Evolutionary conservation across 2,888 invertebrate species (phyloP), one percentile per base, ranked within the genome.

Genomic region (Fragum whitleyi): DNA sequence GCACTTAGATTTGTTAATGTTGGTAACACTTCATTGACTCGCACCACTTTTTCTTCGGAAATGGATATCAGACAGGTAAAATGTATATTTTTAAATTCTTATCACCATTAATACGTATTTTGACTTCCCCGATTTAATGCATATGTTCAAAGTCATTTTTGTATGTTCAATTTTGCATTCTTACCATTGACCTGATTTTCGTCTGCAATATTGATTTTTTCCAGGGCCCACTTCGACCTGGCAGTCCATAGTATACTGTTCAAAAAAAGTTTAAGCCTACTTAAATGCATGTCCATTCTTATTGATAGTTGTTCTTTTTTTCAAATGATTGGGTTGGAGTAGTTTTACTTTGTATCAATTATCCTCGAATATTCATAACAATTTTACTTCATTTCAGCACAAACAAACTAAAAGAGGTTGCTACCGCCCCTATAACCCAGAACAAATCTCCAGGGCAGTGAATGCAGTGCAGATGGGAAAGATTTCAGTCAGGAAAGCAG

Each of bases 391-490:
- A n/a, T n/a, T n/a, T n/a, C 57, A 57, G 57, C n/a, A n/a, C n/a
- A n/a, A n/a, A n/a, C n/a, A n/a, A n/a, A n/a, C 23, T 6, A 57
- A 57, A 57, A 57, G 57, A 57, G 57, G 57, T 57, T 57, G 57
- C 57, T 57, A 23, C 14, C 57, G 57, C 23, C 57, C 57, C 2
- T 57, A 57, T 57, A 23, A 57, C 57, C 57, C 23, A 57, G 57
- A 57, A 2, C 57, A 57, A 57, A n/a, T n/a, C n/a, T n/a, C n/a
- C n/a, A n/a, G n/a, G n/a, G n/a, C n/a, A n/a, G n/a, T n/a, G n/a
- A n/a, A n/a, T n/a, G n/a, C n/a, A n/a, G n/a, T n/a, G n/a, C n/a
- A n/a, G n/a, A n/a, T n/a, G n/a, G n/a, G n/a, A n/a, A n/a, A n/a
- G n/a, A n/a, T n/a, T n/a, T n/a, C n/a, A n/a, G n/a, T n/a, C n/a